Evolutionary conservation across 2,888 invertebrate species (phyloP).

Genomic region (Charanyca ferruginea): DNA sequence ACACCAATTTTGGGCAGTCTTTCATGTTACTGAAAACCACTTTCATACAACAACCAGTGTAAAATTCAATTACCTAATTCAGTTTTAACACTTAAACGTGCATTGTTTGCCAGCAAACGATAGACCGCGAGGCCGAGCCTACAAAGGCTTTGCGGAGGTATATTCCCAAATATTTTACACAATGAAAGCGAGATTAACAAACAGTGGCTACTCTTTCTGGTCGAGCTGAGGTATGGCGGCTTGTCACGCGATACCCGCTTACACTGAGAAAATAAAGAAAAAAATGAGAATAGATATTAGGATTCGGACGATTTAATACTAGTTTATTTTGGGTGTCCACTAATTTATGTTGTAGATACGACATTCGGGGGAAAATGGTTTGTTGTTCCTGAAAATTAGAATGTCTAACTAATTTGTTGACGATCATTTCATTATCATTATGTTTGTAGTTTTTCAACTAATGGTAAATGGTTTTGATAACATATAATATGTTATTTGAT

Average conservation of each 20-base stretch:
- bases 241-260: conserved; percentile 81
- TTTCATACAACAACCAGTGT: conserved; percentile 53
- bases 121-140: conserved; percentile 61
- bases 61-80: conserved; percentile 66
- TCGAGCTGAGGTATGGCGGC: conserved; percentile 78
- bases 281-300: conserved; percentile 66
- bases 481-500: conserved; percentile 20
- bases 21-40: conserved; percentile 56
- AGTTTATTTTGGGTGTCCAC: conserved; percentile 54
- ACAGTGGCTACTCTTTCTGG: conserved; percentile 85
- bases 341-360: conserved; percentile 62
- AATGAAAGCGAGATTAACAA: conserved; percentile 88
- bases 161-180: conserved; percentile 82
- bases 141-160: conserved; percentile 67
- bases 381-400: conserved; percentile 37
- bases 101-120: conserved; percentile 64
- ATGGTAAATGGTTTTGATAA: conserved; percentile 1
- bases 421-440: conserved; percentile 16
- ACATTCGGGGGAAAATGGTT: conserved; percentile 45
- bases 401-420: conserved; percentile 34
- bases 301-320: conserved; percentile 65
- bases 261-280: conserved; percentile 65
- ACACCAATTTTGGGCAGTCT: conserved; percentile 45
- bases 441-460: conserved; percentile 18
- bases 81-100: conserved; percentile 65